Base-by-base conservation (phyloP, 2,888 invertebrate genomes). In the Melanchra persicariae region DNA sequence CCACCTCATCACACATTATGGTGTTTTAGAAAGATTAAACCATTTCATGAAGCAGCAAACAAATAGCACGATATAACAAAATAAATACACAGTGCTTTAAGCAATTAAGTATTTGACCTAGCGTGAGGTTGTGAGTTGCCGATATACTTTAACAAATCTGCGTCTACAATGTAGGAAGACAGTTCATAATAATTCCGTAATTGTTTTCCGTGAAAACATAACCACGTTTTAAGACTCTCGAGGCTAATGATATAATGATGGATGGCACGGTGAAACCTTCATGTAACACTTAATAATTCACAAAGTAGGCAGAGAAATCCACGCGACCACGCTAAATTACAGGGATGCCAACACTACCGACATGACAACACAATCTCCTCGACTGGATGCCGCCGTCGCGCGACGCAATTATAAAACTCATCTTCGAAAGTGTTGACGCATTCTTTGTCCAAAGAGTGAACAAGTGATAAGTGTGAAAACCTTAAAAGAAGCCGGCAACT, bases 211-310 rank as follows among this genome's bases (percentile, higher is more conserved):
- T 78, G 86, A 81, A 91, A 83, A 81, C 79, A 74, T 71, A 66
- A 70, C 69, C 73, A 79, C 74, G 69, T 82, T 79, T 85, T 70
- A 83, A 86, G 80, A 82, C 80, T 85, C 76, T 82, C 80, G 78
- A 68, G 66, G 83, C 73, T 88, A 89, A 89, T 89, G 78, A 87
- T 85, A 83, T 90, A 90, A 90, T 92, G 86, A 89, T 82, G 82
- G 75, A 83, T 85, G 77, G 65, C 73, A 79, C 34, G 78, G 85
- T 83, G 83, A 86, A 87, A 88, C 84, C 79, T 73, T 79, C 75
- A 83, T 80, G 83, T 81, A 88, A 87, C 87, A 90, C 88, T 85
- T 88, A 88, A 90, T 89, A 89, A 87, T 85, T 89, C 83, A 87
- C 85, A 85, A 81, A 77, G 80, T 80, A 85, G 77, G 75, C 78